Evolutionary conservation across 2,113 vertebrate genomes (phyloP).

Genomic region (Syrmaticus mikado): DNA sequence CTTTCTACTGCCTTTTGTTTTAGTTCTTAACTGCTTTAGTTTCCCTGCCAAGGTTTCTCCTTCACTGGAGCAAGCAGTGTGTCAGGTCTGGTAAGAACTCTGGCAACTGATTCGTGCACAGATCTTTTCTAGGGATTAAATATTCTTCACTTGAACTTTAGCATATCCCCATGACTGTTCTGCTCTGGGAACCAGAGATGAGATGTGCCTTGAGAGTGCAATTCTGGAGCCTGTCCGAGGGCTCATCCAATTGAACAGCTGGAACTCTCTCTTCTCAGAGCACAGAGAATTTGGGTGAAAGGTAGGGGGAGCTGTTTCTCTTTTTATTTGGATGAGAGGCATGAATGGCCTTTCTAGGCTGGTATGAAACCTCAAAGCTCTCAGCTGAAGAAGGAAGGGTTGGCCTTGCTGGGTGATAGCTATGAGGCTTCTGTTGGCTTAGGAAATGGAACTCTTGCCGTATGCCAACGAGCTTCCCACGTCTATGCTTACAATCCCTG

Average conservation of each 20-base stretch:
- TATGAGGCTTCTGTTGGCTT: not conserved
- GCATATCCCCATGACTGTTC: not conserved
- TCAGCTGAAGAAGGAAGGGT: not conserved
- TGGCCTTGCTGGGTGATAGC: not conserved
- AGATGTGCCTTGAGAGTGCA: not conserved
- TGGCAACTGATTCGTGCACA: not conserved
- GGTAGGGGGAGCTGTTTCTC: constrained; percentile 39
- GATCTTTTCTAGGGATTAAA: constrained; percentile 1
- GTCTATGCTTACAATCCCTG: not conserved
- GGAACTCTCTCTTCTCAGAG: not conserved
- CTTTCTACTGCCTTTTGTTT: not conserved
- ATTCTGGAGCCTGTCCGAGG: not conserved
- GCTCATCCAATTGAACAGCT: not conserved
- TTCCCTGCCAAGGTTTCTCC: not conserved
- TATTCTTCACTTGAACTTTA: rapidly evolving
- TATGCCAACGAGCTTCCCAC: not conserved
- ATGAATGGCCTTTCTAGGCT: not conserved
- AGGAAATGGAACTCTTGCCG: not conserved
- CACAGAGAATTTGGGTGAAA: not conserved
- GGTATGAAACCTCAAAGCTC: not conserved
- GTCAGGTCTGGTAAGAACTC: not conserved
- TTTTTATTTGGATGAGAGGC: not conserved
- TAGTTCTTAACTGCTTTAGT: not conserved
- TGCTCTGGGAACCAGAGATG: not conserved
- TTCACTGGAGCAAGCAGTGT: not conserved